Percentiles rank a stretch among this genome's conserved stretches.
phyloP scores from a whole-genome alignment of 2,888 invertebrate species.

The Odontothrips loti region DNA sequence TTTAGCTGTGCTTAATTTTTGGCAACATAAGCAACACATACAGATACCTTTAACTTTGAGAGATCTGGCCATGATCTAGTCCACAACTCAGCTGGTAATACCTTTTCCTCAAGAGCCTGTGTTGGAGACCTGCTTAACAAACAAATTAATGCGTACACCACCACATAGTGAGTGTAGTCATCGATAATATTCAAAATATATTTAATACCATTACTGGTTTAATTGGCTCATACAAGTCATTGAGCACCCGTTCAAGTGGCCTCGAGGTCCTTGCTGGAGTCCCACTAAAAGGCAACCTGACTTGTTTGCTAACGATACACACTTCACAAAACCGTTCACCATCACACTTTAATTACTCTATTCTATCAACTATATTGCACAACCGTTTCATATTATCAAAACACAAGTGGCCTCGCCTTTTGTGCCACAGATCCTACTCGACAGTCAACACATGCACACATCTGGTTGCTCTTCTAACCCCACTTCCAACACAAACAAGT shows the following conservation, averaged over 20 bases:
- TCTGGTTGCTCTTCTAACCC: too few relatives aligned
- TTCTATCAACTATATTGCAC: too few relatives aligned
- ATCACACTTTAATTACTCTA: too few relatives aligned
- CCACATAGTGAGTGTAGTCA: slow-evolving; percentile 27
- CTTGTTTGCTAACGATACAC: slow-evolving; percentile 32
- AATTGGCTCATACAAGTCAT: slow-evolving; percentile 34
- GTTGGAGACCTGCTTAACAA: not conserved
- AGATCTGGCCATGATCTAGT: not conserved
- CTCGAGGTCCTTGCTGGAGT: slow-evolving; percentile 28
- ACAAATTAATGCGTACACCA: not conserved
- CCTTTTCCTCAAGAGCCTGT: not conserved
- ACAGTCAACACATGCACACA: too few relatives aligned
- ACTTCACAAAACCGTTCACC: too few relatives aligned
- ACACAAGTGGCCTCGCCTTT: slow-evolving; percentile 34
- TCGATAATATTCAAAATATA: slow-evolving; percentile 34
- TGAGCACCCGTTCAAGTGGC: slow-evolving; percentile 33
- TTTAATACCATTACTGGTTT: slow-evolving; percentile 30
- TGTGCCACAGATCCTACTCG: slow-evolving; percentile 33
- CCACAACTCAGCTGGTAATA: not conserved
- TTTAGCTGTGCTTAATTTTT: not conserved
- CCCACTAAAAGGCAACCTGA: slow-evolving; percentile 31
- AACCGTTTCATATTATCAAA: slow-evolving; percentile 7
- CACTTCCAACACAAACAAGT: too few relatives aligned
- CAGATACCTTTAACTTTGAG: not conserved
- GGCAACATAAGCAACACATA: not conserved